These are phyloP conservation scores for Albula glossodonta DNA, from an alignment of 2,113 vertebrate genomes.

Conservation along the genomic window DNA sequence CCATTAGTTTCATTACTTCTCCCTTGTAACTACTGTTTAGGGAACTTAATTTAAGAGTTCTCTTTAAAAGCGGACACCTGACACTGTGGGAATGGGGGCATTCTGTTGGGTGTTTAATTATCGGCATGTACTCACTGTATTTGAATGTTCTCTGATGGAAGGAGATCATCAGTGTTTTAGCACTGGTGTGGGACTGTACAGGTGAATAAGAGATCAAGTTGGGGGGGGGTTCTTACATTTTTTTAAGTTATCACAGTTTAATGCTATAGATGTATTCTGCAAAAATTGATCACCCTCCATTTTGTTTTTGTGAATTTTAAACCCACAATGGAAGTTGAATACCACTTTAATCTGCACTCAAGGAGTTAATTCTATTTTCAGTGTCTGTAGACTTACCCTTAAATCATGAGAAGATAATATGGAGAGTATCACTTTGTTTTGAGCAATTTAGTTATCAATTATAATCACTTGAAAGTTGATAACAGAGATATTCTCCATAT, in stretches of 20 bases:
- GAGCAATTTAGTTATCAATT: no score
- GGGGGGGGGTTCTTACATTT: no score
- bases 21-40: slow-evolving; percentile 6
- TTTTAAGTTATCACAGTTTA: no score
- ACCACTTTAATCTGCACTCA: no score
- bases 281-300: no score
- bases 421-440: no score
- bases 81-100: background rate
- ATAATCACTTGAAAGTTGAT: background rate
- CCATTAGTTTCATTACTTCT: slow-evolving; percentile 9
- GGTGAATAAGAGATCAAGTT: background rate
- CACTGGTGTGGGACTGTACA: background rate
- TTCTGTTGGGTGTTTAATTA: background rate
- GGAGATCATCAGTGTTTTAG: background rate
- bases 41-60: slow-evolving; percentile 2
- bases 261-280: no score
- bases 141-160: background rate
- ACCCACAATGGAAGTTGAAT: no score
- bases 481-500: background rate
- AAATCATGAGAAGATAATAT: no score
- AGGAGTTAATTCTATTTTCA: no score
- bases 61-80: background rate
- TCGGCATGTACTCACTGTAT: background rate
- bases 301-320: no score
- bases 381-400: no score